These are phyloP conservation scores for Rhinoraja longicauda DNA, from an alignment of 2,797 vertebrate genomes.

Conservation along the genomic window DNA sequence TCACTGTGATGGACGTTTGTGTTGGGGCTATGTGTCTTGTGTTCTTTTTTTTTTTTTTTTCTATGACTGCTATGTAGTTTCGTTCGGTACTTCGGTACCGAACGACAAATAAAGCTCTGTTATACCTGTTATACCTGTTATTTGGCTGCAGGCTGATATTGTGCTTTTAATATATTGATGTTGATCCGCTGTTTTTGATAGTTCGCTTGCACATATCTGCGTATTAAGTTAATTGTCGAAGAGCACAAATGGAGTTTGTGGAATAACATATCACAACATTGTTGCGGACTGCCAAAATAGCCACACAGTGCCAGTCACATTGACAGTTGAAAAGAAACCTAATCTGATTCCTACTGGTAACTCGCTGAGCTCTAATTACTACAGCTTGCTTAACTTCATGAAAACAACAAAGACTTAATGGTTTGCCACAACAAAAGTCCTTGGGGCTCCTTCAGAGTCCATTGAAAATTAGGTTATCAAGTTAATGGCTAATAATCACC, in stretches of 20 bases:
- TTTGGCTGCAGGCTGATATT: not conserved
- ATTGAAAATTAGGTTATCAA: conserved; percentile 29
- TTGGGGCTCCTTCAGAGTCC: not conserved
- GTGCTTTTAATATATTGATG: not conserved
- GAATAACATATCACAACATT: not conserved
- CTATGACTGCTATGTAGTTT: no score
- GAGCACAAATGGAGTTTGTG: not conserved
- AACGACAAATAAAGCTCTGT: no score
- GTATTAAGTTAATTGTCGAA: not conserved
- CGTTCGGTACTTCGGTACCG: no score
- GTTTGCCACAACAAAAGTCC: not conserved
- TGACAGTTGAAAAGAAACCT: not conserved
- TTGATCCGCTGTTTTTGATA: not conserved
- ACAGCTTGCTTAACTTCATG: conserved; percentile 26
- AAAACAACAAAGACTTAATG: conserved; percentile 8
- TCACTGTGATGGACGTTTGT: no score
- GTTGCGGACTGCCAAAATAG: not conserved
- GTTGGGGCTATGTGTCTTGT: no score
- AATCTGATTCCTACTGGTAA: not conserved
- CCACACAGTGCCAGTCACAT: not conserved
- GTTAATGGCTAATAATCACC: conserved; percentile 8
- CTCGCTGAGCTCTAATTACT: conserved; percentile 12
- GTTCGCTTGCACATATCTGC: no score
- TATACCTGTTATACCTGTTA: no score
- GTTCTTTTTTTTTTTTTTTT: no score